phyloP scores from a whole-genome alignment of 2,888 invertebrate species.

The Leptinotarsa rubiginosa region DNA sequence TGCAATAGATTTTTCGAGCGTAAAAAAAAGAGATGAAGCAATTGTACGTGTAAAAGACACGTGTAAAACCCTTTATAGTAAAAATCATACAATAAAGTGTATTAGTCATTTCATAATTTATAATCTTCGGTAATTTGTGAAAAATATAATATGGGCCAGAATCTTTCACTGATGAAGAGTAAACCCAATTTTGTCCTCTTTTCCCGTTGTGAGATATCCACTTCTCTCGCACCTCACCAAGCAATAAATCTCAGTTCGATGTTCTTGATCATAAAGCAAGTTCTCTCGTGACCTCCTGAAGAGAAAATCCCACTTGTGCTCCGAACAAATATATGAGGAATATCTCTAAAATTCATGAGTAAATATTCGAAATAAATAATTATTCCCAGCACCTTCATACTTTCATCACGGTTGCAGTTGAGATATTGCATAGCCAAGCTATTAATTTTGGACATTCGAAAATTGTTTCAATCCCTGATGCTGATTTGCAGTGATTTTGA shows the following conservation, averaged over 20 bases:
- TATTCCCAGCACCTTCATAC: background rate
- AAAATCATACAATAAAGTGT: too few species aligned
- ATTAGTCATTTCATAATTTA: too few species aligned
- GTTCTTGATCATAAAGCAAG: conserved; percentile 6
- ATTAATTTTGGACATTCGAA: background rate
- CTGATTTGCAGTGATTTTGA: background rate
- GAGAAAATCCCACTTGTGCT: conserved; percentile 15
- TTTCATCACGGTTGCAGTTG: background rate
- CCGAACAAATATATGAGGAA: conserved; percentile 4
- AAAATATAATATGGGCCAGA: too few species aligned
- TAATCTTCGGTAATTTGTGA: too few species aligned
- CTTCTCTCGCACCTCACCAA: background rate
- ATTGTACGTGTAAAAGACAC: too few species aligned
- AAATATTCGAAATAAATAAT: conserved; percentile 1
- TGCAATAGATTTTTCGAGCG: too few species aligned
- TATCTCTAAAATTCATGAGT: conserved; percentile 13
- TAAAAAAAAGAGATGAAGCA: too few species aligned
- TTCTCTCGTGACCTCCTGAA: conserved; percentile 3
- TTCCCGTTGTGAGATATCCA: background rate
- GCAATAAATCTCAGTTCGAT: background rate
- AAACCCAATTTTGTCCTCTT: too few species aligned
- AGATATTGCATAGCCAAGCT: background rate
- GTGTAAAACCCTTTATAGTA: too few species aligned
- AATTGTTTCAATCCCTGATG: background rate
- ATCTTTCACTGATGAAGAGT: too few species aligned